phyloP scores from a whole-genome alignment of 2,888 invertebrate genomes.

The Nomada ferruginata region DNA sequence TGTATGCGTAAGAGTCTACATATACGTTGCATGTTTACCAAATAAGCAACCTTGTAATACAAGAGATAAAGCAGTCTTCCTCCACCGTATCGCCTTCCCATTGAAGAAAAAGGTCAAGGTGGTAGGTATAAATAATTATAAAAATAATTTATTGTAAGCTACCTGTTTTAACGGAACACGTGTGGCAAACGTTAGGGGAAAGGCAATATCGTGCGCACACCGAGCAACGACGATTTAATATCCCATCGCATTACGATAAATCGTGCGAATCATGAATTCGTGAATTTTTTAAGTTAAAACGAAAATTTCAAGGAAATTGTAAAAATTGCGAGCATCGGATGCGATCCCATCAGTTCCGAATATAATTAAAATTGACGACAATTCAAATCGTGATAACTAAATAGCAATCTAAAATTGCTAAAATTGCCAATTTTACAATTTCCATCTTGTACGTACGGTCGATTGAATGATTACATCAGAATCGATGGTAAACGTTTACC shows the following conservation, averaged over 20 bases:
- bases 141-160: constrained; percentile 63
- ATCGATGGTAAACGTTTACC: too few species aligned
- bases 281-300: neutral
- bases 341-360: too few species aligned
- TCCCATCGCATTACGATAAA: neutral
- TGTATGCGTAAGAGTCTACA: constrained; percentile 5
- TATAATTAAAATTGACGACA: too few species aligned
- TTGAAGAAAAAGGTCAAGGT: constrained; percentile 69
- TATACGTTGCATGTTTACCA: constrained; percentile 46
- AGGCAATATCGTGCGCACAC: neutral
- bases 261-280: neutral
- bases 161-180: constrained; percentile 41
- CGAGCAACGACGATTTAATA: neutral
- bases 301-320: neutral
- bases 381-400: too few species aligned
- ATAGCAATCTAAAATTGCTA: too few species aligned
- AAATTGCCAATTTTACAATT: too few species aligned
- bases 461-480: too few species aligned
- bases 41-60: constrained; percentile 51
- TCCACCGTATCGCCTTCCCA: constrained; percentile 53
- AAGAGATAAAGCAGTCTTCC: constrained; percentile 57
- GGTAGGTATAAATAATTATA: constrained; percentile 67
- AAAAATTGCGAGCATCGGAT: too few species aligned
- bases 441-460: too few species aligned
- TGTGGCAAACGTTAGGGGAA: constrained; percentile 26